phyloP scores from a whole-genome alignment of 2,113 vertebrate species.

The Halcyon malimbica region DNA sequence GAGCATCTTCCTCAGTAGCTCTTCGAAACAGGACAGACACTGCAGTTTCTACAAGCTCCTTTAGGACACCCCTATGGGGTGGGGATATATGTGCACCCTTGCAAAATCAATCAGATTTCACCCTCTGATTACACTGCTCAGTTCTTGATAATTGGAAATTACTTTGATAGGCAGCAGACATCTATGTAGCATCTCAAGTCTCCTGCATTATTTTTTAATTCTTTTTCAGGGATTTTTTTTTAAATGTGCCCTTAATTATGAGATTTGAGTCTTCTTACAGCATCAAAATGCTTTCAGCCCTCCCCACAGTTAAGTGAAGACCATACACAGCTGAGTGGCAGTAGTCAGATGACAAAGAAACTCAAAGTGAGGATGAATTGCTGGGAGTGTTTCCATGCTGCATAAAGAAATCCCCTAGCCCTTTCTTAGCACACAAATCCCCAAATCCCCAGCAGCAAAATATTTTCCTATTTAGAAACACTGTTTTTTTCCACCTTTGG shows the following conservation, averaged over 20 bases:
- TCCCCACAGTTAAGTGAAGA: background rate
- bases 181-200: background rate
- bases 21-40: background rate
- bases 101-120: background rate
- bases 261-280: background rate
- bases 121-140: background rate
- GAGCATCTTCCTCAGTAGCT: background rate
- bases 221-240: background rate
- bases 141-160: background rate
- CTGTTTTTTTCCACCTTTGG: background rate
- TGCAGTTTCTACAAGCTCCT: background rate
- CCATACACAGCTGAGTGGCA: background rate
- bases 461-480: conserved; percentile 44
- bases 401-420: background rate
- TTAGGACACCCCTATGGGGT: background rate
- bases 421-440: conserved; percentile 14
- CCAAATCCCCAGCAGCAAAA: conserved; percentile 40
- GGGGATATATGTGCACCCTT: background rate
- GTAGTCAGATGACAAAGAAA: background rate
- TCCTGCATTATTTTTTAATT: background rate
- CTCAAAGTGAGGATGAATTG: background rate
- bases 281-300: background rate
- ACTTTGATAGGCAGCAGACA: background rate
- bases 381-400: conserved; percentile 27
- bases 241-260: background rate